Evolutionary conservation across 2,113 vertebrate species (phyloP).

Genomic region (Rhinoderma darwinii): DNA sequence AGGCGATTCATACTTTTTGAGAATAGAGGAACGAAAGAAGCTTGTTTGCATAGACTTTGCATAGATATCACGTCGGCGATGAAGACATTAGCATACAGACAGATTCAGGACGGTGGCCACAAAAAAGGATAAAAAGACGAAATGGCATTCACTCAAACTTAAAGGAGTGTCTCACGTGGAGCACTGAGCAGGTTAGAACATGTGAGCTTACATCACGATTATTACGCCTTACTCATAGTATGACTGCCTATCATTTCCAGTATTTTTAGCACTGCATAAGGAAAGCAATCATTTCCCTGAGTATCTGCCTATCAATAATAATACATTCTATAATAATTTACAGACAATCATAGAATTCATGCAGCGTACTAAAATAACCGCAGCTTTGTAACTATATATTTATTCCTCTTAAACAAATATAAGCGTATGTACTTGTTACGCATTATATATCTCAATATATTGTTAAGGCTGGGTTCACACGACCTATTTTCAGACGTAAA

Average conservation of each 20-base stretch:
- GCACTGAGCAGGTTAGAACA: too few species aligned
- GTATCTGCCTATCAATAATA: neutral
- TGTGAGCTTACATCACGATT: neutral
- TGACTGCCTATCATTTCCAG: neutral
- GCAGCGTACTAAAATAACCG: neutral
- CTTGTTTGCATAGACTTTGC: slow-evolving; percentile 47
- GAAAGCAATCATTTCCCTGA: neutral
- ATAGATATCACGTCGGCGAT: slow-evolving; percentile 13
- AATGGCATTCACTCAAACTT: neutral
- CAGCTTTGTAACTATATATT: neutral
- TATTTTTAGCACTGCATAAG: neutral
- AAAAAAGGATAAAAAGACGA: slow-evolving; percentile 30
- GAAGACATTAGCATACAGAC: slow-evolving; percentile 36
- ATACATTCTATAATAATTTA: too few species aligned
- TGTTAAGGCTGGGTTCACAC: too few species aligned
- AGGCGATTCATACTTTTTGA: slow-evolving; percentile 6
- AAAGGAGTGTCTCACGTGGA: neutral
- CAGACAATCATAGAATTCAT: neutral
- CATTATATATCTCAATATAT: neutral
- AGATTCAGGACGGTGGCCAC: slow-evolving; percentile 42
- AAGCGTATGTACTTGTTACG: too few species aligned
- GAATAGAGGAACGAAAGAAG: neutral
- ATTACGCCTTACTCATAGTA: neutral
- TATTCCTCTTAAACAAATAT: neutral
- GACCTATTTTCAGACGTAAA: too few species aligned